Percentiles rank a stretch among this genome's conserved stretches.
Conservation (phyloP, 35 echinoderm and acorn worm genomes). For the Apostichopus japonicus region DNA sequence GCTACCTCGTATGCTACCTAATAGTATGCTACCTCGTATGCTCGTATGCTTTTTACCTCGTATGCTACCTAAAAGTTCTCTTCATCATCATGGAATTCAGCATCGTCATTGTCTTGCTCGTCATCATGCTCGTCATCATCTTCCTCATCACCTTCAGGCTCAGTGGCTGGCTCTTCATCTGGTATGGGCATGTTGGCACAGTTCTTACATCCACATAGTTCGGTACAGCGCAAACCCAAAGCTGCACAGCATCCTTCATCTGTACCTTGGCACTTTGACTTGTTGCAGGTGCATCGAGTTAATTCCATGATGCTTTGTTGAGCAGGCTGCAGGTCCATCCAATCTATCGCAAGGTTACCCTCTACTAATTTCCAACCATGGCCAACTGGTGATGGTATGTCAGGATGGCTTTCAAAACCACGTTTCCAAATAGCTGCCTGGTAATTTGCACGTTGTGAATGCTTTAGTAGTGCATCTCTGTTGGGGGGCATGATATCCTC, state of each 20-base stretch:
- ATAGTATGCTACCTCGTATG: too few species aligned
- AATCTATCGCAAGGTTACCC: constrained; percentile 56
- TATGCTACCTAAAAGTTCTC: too few species aligned
- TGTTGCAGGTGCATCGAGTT: not conserved
- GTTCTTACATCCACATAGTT: constrained; percentile 28
- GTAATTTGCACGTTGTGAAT: constrained; percentile 59
- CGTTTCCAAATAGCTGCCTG: constrained; percentile 53
- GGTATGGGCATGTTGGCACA: constrained; percentile 17
- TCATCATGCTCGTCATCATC: not conserved
- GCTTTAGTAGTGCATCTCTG: constrained; percentile 54
- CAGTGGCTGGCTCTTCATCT: not conserved
- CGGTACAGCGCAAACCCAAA: constrained; percentile 19
- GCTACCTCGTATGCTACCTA: too few species aligned
- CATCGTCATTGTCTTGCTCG: too few species aligned
- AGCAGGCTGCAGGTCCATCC: constrained; percentile 71
- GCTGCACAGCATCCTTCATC: constrained; percentile 23
- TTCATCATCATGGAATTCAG: not conserved
- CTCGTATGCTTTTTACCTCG: too few species aligned
- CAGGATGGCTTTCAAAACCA: constrained; percentile 27
- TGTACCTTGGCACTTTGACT: constrained; percentile 18
- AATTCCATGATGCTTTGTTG: constrained; percentile 39
- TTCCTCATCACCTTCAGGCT: not conserved
- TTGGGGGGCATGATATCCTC: constrained; percentile 73
- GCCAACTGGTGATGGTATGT: constrained; percentile 49
- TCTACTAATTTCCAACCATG: constrained; percentile 67